Conservation (phyloP, 2,888 invertebrate genomes). For the Icerya purchasi region DNA sequence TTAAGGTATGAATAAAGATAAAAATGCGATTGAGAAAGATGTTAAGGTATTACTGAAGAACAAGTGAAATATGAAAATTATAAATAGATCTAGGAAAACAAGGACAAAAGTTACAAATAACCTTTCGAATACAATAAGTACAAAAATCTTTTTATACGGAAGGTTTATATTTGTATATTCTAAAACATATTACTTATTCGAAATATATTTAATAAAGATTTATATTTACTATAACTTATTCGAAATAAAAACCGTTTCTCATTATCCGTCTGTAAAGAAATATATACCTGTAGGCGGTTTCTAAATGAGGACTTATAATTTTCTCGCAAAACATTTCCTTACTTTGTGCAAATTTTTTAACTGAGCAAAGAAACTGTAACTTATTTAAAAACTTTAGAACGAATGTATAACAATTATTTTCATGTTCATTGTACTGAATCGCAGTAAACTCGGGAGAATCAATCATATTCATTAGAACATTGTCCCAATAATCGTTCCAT, state of each 20-base stretch:
- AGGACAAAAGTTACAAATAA: too few relatives aligned
- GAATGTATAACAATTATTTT: conserved; percentile 1
- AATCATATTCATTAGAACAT: background rate
- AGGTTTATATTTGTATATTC: too few relatives aligned
- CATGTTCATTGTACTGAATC: background rate
- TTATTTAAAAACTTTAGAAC: conserved; percentile 12
- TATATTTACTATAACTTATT: too few relatives aligned
- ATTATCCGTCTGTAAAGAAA: background rate
- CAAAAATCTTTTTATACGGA: too few relatives aligned
- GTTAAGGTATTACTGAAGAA: too few relatives aligned
- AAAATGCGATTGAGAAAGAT: too few relatives aligned
- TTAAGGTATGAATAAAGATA: too few relatives aligned
- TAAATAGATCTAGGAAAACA: too few relatives aligned
- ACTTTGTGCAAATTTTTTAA: background rate
- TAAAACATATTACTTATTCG: too few relatives aligned
- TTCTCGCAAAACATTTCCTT: background rate
- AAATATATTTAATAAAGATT: too few relatives aligned
- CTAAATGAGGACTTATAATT: background rate
- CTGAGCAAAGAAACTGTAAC: background rate
- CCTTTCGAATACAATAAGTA: too few relatives aligned
- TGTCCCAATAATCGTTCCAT: conserved; percentile 47
- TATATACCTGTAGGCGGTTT: background rate
- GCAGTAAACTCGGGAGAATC: background rate
- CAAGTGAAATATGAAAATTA: too few relatives aligned
- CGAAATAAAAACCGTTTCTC: conserved; percentile 4